Base-by-base conservation (phyloP, 2,797 vertebrate species). In the Bryconaethiops microstoma region DNA sequence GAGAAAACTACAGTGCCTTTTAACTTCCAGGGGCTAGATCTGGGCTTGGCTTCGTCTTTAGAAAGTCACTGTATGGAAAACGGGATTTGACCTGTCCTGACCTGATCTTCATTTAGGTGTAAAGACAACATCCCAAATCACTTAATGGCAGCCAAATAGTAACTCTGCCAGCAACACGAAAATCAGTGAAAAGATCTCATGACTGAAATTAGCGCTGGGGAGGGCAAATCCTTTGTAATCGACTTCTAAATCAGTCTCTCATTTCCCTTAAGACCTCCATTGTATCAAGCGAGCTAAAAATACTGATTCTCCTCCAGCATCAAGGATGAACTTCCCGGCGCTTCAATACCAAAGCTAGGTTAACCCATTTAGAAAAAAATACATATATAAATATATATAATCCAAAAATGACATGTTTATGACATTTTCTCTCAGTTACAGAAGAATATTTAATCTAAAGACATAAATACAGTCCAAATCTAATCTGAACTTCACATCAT, bases 261-360 rank as follows among this genome's bases (percentile, higher is more conserved):
- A 65, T 87, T 86, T 93, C 92, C 91, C 92, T 40, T 82, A 88
- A 90, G 92, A 86, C 87, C 84, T 84, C 48, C 85, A 86, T 83
- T 88, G 86, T 39, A 91, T 91, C 87, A 86, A 88, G 84, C 84
- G 85, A 72, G 74, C 91, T 91, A 92, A 91, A 91, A 90, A 91
- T 93, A 92, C 68, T 48, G 57, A 85, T 83, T 79, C 68, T 75
- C 81, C 77, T 71, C 70, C 52, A 67, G 21, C 1, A 69, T 17
- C 1, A 67, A 88, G 71, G 10, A 78, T 64, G n/a, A 87, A 88
- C 84, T 42, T 76, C 62, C 83, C 48, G 65, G 77, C 70, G 76
- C 81, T 79, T 77, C 25, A 77, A 74, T 79, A 83, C 80, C 80
- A 79, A 82, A 78, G 85, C 82, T 79, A 64, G 83, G 83, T 50